A percentile compares a stretch with the other conserved stretches of the same genome.
Evolutionary conservation across 2,888 invertebrate species (phyloP).

Genomic region (Eilema depressum): DNA sequence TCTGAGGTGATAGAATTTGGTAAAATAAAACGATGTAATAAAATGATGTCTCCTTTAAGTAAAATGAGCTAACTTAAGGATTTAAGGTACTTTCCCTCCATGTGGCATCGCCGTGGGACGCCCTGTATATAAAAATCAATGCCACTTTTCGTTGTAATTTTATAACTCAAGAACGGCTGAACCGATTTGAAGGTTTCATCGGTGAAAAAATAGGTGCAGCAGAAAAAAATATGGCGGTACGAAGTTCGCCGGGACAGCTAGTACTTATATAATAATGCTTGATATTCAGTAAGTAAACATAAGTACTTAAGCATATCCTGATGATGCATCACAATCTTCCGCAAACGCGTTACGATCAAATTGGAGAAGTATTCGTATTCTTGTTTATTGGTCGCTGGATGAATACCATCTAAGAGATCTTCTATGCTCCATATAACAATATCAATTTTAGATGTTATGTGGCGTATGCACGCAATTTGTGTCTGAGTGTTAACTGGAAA

Average conservation of each 20-base stretch:
- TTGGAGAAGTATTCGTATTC: conserved; percentile 50
- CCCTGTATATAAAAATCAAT: no score
- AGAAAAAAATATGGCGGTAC: no score
- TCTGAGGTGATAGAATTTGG: not conserved
- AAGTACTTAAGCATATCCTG: conserved; percentile 70
- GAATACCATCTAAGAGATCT: conserved; percentile 65
- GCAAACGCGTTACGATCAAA: conserved; percentile 62
- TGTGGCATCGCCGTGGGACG: no score
- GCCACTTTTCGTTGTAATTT: no score
- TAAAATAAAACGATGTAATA: no score
- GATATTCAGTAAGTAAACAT: conserved; percentile 12
- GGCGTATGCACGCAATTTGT: conserved; percentile 72
- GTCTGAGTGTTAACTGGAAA: conserved; percentile 70
- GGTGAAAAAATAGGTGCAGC: no score
- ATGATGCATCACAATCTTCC: conserved; percentile 62
- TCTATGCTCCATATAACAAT: conserved; percentile 68
- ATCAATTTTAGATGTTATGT: conserved; percentile 70
- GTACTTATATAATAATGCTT: not conserved
- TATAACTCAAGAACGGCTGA: no score
- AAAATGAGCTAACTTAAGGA: no score
- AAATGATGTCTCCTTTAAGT: no score
- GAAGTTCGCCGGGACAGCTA: no score
- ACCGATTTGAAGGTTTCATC: no score
- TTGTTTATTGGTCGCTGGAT: conserved; percentile 50
- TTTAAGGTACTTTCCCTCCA: no score